A percentile compares a stretch with the other conserved stretches of the same genome.
These are phyloP conservation scores for Lacerta viridis DNA, from an alignment of 2,797 vertebrate species.

Conservation along the genomic window DNA sequence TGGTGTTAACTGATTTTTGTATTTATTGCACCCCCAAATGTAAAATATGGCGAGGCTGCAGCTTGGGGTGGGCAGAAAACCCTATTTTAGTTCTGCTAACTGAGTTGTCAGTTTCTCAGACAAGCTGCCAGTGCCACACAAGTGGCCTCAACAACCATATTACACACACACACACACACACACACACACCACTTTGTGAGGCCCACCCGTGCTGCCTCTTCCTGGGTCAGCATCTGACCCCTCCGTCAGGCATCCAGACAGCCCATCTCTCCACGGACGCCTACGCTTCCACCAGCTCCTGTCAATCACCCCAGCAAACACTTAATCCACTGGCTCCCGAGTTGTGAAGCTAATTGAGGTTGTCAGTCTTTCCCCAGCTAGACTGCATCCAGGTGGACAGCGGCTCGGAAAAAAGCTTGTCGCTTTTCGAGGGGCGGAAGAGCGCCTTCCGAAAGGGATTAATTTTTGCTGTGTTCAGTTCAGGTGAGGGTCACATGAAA, in stretches of 20 bases:
- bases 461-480: not conserved
- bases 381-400: not conserved
- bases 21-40: not conserved
- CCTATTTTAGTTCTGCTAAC: not conserved
- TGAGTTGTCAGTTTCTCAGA: constrained; percentile 4
- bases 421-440: not conserved
- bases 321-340: not conserved
- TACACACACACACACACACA: not conserved
- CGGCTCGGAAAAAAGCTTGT: not conserved
- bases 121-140: not conserved
- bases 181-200: not conserved
- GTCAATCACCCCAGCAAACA: not conserved
- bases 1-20: too few relatives aligned
- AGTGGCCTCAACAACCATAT: not conserved
- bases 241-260: not conserved
- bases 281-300: not conserved
- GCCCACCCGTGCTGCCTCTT: not conserved
- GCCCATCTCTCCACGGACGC: not conserved
- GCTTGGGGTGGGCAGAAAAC: too few relatives aligned
- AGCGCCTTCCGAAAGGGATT: not conserved
- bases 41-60: not conserved
- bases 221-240: not conserved
- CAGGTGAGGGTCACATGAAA: too few relatives aligned
- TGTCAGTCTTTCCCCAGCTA: not conserved
- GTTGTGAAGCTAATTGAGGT: not conserved